phyloP scores from a whole-genome alignment of 2,113 vertebrate species.

The Onychostruthus taczanowskii region DNA sequence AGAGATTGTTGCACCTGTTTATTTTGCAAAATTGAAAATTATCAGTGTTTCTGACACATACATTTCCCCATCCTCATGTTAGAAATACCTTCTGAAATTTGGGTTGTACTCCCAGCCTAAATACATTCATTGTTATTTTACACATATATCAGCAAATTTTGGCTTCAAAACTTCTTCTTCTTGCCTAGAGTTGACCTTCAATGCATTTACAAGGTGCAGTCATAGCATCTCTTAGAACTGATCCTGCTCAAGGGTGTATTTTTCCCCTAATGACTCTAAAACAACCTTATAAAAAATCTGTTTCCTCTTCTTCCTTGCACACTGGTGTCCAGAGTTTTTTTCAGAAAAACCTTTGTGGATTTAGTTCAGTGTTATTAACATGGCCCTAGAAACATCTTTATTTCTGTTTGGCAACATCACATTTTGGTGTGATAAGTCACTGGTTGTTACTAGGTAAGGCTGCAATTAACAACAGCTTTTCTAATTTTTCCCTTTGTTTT shows the following conservation, averaged over 20 bases:
- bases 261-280: background rate
- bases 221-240: background rate
- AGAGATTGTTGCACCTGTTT: background rate
- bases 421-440: background rate
- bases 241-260: background rate
- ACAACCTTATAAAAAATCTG: background rate
- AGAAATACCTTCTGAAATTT: background rate
- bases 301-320: background rate
- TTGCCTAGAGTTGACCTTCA: background rate
- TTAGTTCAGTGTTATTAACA: background rate
- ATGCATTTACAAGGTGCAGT: background rate
- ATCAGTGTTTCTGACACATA: background rate
- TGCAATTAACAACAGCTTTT: background rate
- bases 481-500: background rate
- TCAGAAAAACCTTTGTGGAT: background rate
- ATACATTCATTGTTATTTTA: too few relatives aligned
- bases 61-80: background rate
- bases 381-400: rapidly evolving
- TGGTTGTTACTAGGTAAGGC: rapidly evolving
- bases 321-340: background rate
- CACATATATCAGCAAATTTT: background rate
- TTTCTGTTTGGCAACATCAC: background rate
- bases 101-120: background rate
- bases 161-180: background rate
- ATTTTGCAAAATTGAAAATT: background rate